phyloP scores from a whole-genome alignment of 2,888 invertebrate species.

The Crocallis elinguaria region DNA sequence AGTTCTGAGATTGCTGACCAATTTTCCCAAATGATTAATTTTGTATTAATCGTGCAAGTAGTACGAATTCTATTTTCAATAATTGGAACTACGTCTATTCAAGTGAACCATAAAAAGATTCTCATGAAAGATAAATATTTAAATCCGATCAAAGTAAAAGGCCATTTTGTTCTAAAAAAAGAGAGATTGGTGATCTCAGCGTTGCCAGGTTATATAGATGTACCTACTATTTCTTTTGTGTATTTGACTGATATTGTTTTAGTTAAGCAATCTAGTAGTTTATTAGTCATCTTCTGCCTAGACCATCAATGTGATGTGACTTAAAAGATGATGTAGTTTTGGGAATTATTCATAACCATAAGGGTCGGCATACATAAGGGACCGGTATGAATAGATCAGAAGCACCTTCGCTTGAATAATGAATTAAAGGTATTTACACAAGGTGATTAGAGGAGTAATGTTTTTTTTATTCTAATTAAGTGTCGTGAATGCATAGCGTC shows the following conservation, averaged over 20 bases:
- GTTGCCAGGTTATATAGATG: neutral
- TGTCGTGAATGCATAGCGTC: neutral
- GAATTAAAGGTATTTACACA: too few relatives aligned
- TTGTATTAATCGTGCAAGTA: too few relatives aligned
- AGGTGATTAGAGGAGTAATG: neutral
- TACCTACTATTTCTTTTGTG: conserved; percentile 6
- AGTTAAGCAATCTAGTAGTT: conserved; percentile 3
- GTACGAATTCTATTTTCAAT: too few relatives aligned
- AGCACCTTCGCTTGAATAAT: too few relatives aligned
- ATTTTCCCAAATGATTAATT: neutral
- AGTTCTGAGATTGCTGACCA: conserved; percentile 2
- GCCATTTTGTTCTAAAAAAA: too few relatives aligned
- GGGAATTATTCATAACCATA: neutral
- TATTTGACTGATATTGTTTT: conserved; percentile 18
- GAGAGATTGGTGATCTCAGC: conserved; percentile 12
- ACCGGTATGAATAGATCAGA: neutral
- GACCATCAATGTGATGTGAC: neutral
- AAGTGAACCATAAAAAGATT: too few relatives aligned
- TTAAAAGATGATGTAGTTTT: neutral
- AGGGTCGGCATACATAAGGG: neutral
- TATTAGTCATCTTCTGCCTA: neutral
- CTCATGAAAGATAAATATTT: too few relatives aligned
- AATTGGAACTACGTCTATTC: too few relatives aligned
- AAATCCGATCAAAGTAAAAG: too few relatives aligned
- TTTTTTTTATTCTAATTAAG: neutral